These are phyloP conservation scores for Ameiurus melas DNA, from an alignment of 2,113 vertebrate genomes.

Conservation along the genomic window DNA sequence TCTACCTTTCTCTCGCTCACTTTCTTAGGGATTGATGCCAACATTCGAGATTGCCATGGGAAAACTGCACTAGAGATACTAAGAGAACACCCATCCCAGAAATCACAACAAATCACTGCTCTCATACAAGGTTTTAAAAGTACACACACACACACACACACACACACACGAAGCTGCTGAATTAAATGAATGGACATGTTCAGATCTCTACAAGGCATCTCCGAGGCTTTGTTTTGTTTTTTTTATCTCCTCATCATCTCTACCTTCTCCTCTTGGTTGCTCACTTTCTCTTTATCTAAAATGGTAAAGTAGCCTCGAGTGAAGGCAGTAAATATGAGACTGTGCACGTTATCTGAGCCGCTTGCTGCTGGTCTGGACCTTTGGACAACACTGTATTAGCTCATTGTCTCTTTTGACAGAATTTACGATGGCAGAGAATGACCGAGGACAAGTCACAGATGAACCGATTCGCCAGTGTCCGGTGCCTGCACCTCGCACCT, in stretches of 20 bases:
- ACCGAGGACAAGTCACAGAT: slow-evolving; percentile 72
- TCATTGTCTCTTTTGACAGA: slow-evolving; percentile 68
- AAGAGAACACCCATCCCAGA: slow-evolving; percentile 90
- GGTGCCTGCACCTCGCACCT: slow-evolving; percentile 77
- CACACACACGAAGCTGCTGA: not conserved
- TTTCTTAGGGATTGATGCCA: slow-evolving; percentile 85
- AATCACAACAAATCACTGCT: slow-evolving; percentile 93
- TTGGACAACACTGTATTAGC: too few relatives aligned
- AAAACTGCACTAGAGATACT: slow-evolving; percentile 91
- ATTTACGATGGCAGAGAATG: slow-evolving; percentile 82
- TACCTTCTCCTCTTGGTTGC: too few relatives aligned
- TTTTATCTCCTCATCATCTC: too few relatives aligned
- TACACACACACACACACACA: not conserved
- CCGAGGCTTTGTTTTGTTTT: too few relatives aligned
- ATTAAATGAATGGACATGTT: too few relatives aligned
- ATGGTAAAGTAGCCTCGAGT: too few relatives aligned
- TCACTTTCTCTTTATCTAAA: too few relatives aligned
- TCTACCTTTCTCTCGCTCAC: not conserved
- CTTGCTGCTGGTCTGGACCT: too few relatives aligned
- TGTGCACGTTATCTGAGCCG: too few relatives aligned
- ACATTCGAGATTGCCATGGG: slow-evolving; percentile 85
- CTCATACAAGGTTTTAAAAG: slow-evolving; percentile 83
- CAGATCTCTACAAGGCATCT: too few relatives aligned
- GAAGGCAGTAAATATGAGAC: too few relatives aligned
- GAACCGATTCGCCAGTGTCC: slow-evolving; percentile 77